Evolutionary conservation across 2,797 vertebrate species (phyloP).

Genomic region (Neoniphon sammara): DNA sequence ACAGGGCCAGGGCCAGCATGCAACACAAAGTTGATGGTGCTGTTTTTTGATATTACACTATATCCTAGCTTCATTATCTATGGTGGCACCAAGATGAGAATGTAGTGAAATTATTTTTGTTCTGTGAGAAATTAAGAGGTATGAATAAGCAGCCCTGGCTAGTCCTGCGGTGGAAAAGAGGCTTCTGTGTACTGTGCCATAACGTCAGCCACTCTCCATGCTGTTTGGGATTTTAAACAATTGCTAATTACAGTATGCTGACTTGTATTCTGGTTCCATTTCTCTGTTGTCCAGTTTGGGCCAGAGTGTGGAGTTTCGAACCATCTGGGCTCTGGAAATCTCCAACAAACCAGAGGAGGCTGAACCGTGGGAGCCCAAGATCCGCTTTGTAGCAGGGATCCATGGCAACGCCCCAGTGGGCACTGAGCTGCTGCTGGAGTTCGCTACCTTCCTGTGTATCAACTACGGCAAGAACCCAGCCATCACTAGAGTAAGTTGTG

Average conservation of each 20-base stretch:
- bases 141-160: too few relatives aligned
- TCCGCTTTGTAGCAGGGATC: slow-evolving; percentile 93
- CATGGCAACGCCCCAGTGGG: slow-evolving; percentile 96
- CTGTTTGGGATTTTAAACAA: not conserved
- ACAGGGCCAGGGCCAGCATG: too few relatives aligned
- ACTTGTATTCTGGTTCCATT: slow-evolving; percentile 1
- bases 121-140: too few relatives aligned
- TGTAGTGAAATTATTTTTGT: too few relatives aligned
- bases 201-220: not conserved
- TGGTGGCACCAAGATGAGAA: too few relatives aligned
- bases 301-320: slow-evolving; percentile 90
- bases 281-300: slow-evolving; percentile 85
- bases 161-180: too few relatives aligned
- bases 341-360: slow-evolving; percentile 90
- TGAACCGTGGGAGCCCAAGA: slow-evolving; percentile 93
- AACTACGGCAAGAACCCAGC: slow-evolving; percentile 93
- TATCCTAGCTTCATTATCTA: too few relatives aligned
- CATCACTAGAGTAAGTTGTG: slow-evolving; percentile 89
- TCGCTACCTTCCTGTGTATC: slow-evolving; percentile 93
- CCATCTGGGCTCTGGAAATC: slow-evolving; percentile 95
- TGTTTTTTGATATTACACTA: too few relatives aligned
- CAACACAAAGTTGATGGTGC: too few relatives aligned
- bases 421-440: slow-evolving; percentile 93
- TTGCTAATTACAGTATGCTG: not conserved
- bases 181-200: too few relatives aligned